phyloP scores from a whole-genome alignment of 1,140 invertebrate species.

The Pseudomyrmex sp. region DNA sequence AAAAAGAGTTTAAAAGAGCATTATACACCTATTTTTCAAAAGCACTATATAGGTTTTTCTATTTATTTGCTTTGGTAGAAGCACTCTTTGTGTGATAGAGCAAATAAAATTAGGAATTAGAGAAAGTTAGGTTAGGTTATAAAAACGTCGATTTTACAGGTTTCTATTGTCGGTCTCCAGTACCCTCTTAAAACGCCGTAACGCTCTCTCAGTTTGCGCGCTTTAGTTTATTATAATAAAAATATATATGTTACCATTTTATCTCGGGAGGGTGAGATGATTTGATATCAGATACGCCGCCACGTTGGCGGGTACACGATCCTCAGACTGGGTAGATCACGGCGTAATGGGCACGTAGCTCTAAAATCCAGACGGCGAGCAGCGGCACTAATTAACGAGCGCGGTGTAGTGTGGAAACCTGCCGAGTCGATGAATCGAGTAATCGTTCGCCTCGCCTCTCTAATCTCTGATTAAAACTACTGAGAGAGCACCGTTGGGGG shows the following conservation, averaged over 20 bases:
- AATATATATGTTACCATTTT: not conserved
- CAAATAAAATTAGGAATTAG: too few relatives aligned
- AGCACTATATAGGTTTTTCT: too few relatives aligned
- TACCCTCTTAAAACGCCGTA: too few relatives aligned
- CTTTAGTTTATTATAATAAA: not conserved
- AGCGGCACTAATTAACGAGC: slow-evolving; percentile 41
- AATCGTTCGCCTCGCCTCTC: slow-evolving; percentile 43
- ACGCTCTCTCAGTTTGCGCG: too few relatives aligned
- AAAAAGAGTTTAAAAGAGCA: too few relatives aligned
- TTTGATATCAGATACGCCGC: not conserved
- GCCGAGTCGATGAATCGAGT: slow-evolving; percentile 50
- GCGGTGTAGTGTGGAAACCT: slow-evolving; percentile 6
- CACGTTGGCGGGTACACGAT: not conserved
- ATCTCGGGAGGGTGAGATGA: too few relatives aligned
- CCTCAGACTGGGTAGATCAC: not conserved
- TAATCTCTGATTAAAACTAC: slow-evolving; percentile 55
- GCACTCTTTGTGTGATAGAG: too few relatives aligned
- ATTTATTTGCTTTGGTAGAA: too few relatives aligned
- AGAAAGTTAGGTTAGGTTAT: too few relatives aligned
- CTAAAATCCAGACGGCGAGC: slow-evolving; percentile 30
- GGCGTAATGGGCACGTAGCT: not conserved
- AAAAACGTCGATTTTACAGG: too few relatives aligned
- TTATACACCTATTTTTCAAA: too few relatives aligned
- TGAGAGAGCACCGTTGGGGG: slow-evolving; percentile 11
- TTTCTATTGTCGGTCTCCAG: too few relatives aligned